A percentile compares a stretch with the other conserved stretches of the same genome.
These are phyloP conservation scores for Dallia pectoralis DNA, from an alignment of 2,797 vertebrate species.

Conservation along the genomic window DNA sequence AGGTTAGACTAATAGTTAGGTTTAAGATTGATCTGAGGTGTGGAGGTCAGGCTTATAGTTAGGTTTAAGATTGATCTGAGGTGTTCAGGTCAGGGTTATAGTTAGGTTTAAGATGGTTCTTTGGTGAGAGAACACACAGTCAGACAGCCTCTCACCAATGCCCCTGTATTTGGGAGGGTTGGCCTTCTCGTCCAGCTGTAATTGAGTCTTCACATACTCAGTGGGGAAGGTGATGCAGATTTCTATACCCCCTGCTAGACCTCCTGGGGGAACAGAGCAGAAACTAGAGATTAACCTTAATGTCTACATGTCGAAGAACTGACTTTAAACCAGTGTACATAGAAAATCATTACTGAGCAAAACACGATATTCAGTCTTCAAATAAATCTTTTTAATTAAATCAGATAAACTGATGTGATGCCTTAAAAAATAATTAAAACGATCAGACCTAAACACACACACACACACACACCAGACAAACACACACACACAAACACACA, in stretches of 20 bases:
- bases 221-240: slow-evolving; percentile 99
- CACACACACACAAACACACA: slow-evolving; percentile 16
- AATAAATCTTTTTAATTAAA: too few relatives aligned
- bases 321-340: too few relatives aligned
- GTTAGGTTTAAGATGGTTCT: neutral
- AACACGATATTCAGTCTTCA: too few relatives aligned
- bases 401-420: too few relatives aligned
- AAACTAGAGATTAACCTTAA: neutral
- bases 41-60: too few relatives aligned
- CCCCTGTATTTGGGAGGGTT: slow-evolving; percentile 89
- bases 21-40: neutral
- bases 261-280: slow-evolving; percentile 72
- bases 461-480: neutral
- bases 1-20: too few relatives aligned
- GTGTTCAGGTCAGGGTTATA: too few relatives aligned
- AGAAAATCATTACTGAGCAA: too few relatives aligned
- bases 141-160: slow-evolving; percentile 76
- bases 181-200: slow-evolving; percentile 90
- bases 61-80: too few relatives aligned
- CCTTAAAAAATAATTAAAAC: too few relatives aligned
- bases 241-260: slow-evolving; percentile 92
- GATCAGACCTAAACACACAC: too few relatives aligned
- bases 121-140: neutral
- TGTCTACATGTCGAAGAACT: too few relatives aligned
- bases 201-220: slow-evolving; percentile 93